Evolutionary conservation across 2,888 invertebrate species (phyloP), one percentile per base, ranked within the genome.

Genomic region (Tolmerus cingulatus): DNA sequence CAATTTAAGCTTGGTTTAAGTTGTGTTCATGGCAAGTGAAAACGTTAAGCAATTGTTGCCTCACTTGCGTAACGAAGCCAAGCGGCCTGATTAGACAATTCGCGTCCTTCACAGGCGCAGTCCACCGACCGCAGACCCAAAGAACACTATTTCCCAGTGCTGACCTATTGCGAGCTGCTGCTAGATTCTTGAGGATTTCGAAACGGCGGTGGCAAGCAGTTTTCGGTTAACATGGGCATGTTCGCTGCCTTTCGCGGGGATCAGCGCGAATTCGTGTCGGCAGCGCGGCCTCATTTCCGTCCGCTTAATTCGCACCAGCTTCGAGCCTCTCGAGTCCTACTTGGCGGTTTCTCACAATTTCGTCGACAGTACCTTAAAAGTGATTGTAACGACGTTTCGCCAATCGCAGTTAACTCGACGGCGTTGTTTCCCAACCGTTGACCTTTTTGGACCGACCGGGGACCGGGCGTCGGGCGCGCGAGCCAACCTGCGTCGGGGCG

Each of bases 401-500:
- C 37, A 7, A 37, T 4, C 40, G 27, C 40, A 85, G 14, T 12
- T n/a, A 51, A 85, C 7, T 43, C 57, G 51, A 30, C 40, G 74
- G 12, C 46, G 46, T 16, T 74, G 46, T 85, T 84, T 85, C 34
- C 85, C 85, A 85, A 85, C 74, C 85, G 74, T 85, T 85, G 85
- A 85, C 85, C 85, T 85, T 74, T 66, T 85, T 46, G 40, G 27
- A 43, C 16, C 43, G 43, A 74, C 85, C 43, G 46, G 16, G 16
- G 16, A 74, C 85, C 27, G 34, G 9, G 16, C 66, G 30, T 66
- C 66, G 23, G n/a, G 79, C 27, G 43, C 27, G 51, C 46, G 16
- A 79, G 5, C 27, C 40, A 77, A 40, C 79, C 79, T 37, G 43
- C 14, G 23, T n/a, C 37, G 74, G 66, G n/a, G 34, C 40, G 5